phyloP scores from a whole-genome alignment of 2,888 invertebrate species.

The Scrobipalpa costella region DNA sequence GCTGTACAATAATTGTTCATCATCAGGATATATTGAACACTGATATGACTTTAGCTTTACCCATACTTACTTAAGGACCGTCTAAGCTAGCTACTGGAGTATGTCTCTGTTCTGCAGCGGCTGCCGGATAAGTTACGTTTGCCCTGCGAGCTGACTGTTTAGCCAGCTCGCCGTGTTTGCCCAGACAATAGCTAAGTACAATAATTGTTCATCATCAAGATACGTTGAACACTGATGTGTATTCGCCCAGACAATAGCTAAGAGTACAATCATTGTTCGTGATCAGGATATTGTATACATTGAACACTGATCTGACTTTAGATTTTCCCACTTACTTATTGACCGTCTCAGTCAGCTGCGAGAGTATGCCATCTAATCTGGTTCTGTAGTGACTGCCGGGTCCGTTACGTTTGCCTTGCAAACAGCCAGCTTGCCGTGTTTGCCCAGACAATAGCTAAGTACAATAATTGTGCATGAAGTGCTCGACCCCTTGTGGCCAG shows the following conservation, averaged over 20 bases:
- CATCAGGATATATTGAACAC: too few relatives aligned
- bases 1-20: too few relatives aligned
- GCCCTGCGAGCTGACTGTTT: conserved; percentile 68
- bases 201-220: conserved; percentile 77
- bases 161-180: too few relatives aligned
- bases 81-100: background rate
- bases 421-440: conserved; percentile 60
- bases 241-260: too few relatives aligned
- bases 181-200: conserved; percentile 75
- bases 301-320: too few relatives aligned
- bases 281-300: too few relatives aligned
- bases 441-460: conserved; percentile 75
- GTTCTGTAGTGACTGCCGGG: conserved; percentile 45
- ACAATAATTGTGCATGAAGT: conserved; percentile 76
- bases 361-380: conserved; percentile 59
- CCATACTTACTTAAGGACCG: too few relatives aligned
- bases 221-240: too few relatives aligned
- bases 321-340: too few relatives aligned
- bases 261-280: too few relatives aligned
- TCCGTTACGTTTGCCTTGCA: conserved; percentile 72
- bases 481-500: conserved; percentile 65
- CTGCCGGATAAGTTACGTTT: conserved; percentile 66
- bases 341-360: background rate
- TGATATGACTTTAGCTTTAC: too few relatives aligned
- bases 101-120: conserved; percentile 55